Conservation (phyloP, 2,113 vertebrate species). For the Microcebus murinus region DNA sequence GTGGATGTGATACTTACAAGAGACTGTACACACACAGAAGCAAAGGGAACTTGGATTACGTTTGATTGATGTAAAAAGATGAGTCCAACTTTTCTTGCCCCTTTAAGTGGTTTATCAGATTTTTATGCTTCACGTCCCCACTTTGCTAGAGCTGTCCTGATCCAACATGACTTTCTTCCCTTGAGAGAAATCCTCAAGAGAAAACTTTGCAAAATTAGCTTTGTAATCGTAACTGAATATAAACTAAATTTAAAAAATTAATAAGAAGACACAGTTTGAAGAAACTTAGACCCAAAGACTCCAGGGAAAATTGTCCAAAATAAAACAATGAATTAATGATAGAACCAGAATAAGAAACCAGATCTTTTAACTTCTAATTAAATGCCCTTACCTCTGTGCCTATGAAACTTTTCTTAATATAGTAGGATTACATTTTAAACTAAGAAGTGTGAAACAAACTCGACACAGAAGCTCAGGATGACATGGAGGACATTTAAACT, state of each 20-base stretch:
- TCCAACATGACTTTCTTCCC: not conserved
- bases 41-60: not conserved
- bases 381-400: not conserved
- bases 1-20: not conserved
- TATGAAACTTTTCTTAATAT: not conserved
- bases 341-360: not conserved
- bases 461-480: not conserved
- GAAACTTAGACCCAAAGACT: not conserved
- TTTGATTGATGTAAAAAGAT: not conserved
- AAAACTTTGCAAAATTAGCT: not conserved
- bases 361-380: not conserved
- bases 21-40: not conserved
- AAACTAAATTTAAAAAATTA: not conserved
- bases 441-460: not conserved
- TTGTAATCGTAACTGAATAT: not conserved
- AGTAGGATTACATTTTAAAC: slow-evolving; percentile 7
- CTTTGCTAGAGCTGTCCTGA: not conserved
- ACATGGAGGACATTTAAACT: not conserved
- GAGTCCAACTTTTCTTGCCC: slow-evolving; percentile 28
- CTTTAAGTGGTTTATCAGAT: not conserved
- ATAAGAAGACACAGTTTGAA: slow-evolving; percentile 5
- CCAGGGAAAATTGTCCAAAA: not conserved
- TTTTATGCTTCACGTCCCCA: not conserved
- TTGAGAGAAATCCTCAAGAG: not conserved
- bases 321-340: not conserved